A percentile compares a stretch with the other conserved stretches of the same genome.
Conservation (phyloP, 2,888 invertebrate genomes). For the Pristionchus arcanus region DNA sequence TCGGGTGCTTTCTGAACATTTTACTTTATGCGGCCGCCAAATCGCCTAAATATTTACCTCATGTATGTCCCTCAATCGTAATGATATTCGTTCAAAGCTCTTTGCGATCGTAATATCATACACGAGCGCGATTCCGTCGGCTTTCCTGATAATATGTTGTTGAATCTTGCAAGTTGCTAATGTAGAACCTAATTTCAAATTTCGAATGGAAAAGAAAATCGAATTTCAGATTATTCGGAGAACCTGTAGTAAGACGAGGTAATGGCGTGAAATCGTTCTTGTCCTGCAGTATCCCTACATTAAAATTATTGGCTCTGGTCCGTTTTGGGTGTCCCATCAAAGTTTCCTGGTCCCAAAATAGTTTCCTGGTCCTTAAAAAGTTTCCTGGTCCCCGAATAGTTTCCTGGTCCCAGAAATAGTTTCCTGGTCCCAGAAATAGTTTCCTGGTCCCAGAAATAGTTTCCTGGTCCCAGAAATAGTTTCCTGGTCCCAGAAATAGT, state of each 20-base stretch:
- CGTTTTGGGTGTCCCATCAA: no score
- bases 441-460: no score
- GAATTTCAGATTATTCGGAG: slow-evolving; percentile 84
- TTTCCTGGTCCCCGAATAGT: no score
- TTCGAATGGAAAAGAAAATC: slow-evolving; percentile 86
- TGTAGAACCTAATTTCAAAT: no score
- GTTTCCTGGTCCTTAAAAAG: no score
- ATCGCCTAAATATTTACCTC: slow-evolving; percentile 82
- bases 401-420: no score
- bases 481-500: no score
- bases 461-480: no score
- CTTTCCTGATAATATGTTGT: slow-evolving; percentile 57
- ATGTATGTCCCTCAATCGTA: slow-evolving; percentile 99
- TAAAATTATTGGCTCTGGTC: not conserved
- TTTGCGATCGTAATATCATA: slow-evolving; percentile 99
- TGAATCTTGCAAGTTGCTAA: not conserved
- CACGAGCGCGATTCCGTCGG: slow-evolving; percentile 85
- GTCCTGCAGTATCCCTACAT: slow-evolving; percentile 96
- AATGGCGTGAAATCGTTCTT: slow-evolving; percentile 97
- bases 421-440: no score
- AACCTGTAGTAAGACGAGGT: slow-evolving; percentile 98
- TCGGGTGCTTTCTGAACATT: slow-evolving; percentile 88
- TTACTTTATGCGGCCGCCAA: no score
- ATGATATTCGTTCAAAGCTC: slow-evolving; percentile 98
- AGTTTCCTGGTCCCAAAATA: no score